Base-by-base conservation (phyloP, 2,797 vertebrate species). In the Etheostoma perlongum region DNA sequence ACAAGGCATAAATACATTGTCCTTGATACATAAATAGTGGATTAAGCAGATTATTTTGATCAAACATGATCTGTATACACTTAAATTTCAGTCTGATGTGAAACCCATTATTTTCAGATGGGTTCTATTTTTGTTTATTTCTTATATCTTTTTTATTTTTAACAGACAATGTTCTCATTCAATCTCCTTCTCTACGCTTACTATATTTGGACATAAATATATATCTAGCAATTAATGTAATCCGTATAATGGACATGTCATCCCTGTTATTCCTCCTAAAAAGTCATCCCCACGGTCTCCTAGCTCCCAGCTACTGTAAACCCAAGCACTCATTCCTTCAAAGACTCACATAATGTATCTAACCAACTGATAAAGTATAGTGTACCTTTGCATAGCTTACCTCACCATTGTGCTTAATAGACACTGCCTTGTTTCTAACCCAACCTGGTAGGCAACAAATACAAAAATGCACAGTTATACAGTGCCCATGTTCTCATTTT, bases 401-500 rank as follows among this genome's bases (percentile, higher is more conserved):
- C 44, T 73, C 5, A 40, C 52, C 19, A 62, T 33, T 62, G 18
- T 55, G 10, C 10, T 25, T 55, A 33, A 14, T 65, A 21, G 19
- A 66, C 27, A n/a, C 33, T 7, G 9, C 16, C 36, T 48, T 23
- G 14, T 33, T 10, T 25, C 13, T 55, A 19, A 40, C 15, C 14
- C 9, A 57, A 54, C 15, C 30, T 63, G 19, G 23, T 67, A 5
- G 12, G 19, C 16, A 54, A 27, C 25, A 13, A 48, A 42, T 55
- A 7, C 60, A 5, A 2, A 65, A 25, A 36, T 27, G 33, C 14
- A 2, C 36, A 67, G 6, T 46, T 42, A 42, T 53, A 14, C 1
- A 16, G 30, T 65, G 14, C 64, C 21, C 23, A 21, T 70, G 33
- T 67, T 68, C 23, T 86, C 27, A 79, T 72, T 46, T 60, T 69